These are phyloP conservation scores for Onychorhynchus coronatus DNA, from an alignment of 2,113 vertebrate genomes.

Conservation along the genomic window DNA sequence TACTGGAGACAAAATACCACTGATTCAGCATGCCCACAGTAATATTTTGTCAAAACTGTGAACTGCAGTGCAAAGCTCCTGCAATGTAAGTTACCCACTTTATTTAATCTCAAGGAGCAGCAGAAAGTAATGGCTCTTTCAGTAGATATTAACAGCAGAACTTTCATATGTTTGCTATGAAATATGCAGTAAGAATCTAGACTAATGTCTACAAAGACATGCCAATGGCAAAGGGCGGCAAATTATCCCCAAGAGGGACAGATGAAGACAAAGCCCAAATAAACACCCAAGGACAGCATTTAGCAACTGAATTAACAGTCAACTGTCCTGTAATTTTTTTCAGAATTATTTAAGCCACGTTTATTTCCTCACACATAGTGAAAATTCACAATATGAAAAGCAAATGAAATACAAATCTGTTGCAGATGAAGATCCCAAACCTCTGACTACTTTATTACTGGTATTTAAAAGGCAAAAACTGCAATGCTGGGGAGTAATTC, in stretches of 20 bases:
- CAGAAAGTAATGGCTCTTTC: background rate
- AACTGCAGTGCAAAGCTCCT: background rate
- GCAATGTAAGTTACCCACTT: background rate
- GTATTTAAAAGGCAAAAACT: background rate
- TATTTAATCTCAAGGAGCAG: background rate
- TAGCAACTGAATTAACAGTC: background rate
- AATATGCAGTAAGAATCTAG: background rate
- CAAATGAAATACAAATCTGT: background rate
- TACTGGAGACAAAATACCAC: background rate
- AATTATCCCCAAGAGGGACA: background rate
- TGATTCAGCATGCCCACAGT: background rate
- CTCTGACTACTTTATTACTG: background rate
- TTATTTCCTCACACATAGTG: background rate
- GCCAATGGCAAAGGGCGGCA: background rate
- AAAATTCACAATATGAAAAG: background rate
- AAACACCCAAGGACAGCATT: background rate
- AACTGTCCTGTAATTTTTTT: background rate
- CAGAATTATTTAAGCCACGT: background rate
- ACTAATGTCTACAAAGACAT: background rate
- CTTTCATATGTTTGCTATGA: background rate
- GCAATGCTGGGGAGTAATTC: background rate
- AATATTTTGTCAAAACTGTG: background rate
- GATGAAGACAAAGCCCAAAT: background rate
- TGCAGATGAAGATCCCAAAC: background rate
- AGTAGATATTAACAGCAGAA: background rate